Evolutionary conservation across 2,888 invertebrate species (phyloP).

Genomic region (Pterostichus madidus): DNA sequence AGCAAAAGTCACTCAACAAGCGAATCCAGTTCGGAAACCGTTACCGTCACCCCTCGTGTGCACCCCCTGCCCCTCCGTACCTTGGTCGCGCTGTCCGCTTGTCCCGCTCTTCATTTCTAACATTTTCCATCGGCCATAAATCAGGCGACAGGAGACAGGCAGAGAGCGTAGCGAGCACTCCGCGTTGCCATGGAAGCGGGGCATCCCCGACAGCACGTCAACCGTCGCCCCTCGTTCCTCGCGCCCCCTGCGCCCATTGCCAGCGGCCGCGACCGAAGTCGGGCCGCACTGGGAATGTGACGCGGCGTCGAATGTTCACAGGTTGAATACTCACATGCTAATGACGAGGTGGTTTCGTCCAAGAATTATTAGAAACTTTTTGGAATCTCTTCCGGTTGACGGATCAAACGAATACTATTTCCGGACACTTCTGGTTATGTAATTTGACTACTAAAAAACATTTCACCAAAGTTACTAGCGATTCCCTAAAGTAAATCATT

Average conservation of each 20-base stretch:
- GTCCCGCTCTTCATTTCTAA: slow-evolving; percentile 78
- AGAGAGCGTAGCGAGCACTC: slow-evolving; percentile 72
- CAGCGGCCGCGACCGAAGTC: slow-evolving; percentile 66
- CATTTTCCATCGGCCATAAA: slow-evolving; percentile 79
- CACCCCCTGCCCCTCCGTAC: slow-evolving; percentile 20
- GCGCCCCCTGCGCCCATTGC: slow-evolving; percentile 72
- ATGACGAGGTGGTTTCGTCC: too few relatives aligned
- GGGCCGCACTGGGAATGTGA: slow-evolving; percentile 4
- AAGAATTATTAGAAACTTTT: too few relatives aligned
- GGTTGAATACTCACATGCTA: slow-evolving; percentile 66
- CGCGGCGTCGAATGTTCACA: slow-evolving; percentile 29
- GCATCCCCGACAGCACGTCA: slow-evolving; percentile 77
- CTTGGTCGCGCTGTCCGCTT: slow-evolving; percentile 62
- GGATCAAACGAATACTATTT: too few relatives aligned
- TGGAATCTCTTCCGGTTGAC: too few relatives aligned
- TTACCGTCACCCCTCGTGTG: slow-evolving; percentile 19
- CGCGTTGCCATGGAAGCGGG: slow-evolving; percentile 78
- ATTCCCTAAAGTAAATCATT: too few relatives aligned
- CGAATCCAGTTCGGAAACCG: slow-evolving; percentile 25
- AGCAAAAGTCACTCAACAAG: slow-evolving; percentile 3
- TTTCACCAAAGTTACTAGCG: too few relatives aligned
- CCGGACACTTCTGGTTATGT: too few relatives aligned
- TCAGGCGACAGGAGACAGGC: slow-evolving; percentile 79
- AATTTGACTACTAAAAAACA: too few relatives aligned
- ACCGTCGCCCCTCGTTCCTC: slow-evolving; percentile 69